Base-by-base conservation (phyloP, 2,113 vertebrate species). In the Percopsis transmontana region DNA sequence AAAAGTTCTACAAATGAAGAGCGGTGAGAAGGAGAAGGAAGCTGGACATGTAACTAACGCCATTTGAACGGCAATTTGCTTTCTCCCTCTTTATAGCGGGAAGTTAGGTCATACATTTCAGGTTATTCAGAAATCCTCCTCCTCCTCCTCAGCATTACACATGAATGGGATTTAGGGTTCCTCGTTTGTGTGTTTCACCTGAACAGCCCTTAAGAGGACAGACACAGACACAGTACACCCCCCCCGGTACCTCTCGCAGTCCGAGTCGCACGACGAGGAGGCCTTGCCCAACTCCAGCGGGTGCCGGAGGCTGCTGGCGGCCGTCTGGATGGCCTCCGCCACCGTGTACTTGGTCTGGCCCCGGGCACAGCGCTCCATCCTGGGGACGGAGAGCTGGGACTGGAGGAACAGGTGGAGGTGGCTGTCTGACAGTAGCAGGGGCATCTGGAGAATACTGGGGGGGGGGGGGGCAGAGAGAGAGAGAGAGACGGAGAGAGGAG, bases 381-480 rank as follows among this genome's bases (percentile, higher is more conserved):
- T 95, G 51, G 90, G 79, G 0, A 93, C 82, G 70, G 86, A 93
- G 10, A 99, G 93, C 19, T 95, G 91, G 2, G 96, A 97, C 90
- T 99, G 97, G 77, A 99, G 81, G 87, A 98, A 99, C 83, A 99
- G 93, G 84, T 98, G 97, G 71, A 99, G 94, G 19, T 94, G 91
- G 62, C 97, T 98, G 68, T 98, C 97, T 0, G 97, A 99, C 7
- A 99, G 92, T 86, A 98, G 5, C 21, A 98, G 78, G 0, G 91
- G 86, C 0, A 85, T 88, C 27, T 95, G 91, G 16, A 98, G 70
- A 56, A 98, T 91, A 70, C 96, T 99, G 54, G 7, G 65, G 42
- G 62, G 62, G 44, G 18, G 39, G 78, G 12, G 57, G 16, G 13
- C 68, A 5, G 50, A 48, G 24, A 20, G 44, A 9, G 24, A 16